Evolutionary conservation across 2,888 invertebrate species (phyloP), one percentile per base, ranked within the genome.

Genomic region (Monochamus alternatus): DNA sequence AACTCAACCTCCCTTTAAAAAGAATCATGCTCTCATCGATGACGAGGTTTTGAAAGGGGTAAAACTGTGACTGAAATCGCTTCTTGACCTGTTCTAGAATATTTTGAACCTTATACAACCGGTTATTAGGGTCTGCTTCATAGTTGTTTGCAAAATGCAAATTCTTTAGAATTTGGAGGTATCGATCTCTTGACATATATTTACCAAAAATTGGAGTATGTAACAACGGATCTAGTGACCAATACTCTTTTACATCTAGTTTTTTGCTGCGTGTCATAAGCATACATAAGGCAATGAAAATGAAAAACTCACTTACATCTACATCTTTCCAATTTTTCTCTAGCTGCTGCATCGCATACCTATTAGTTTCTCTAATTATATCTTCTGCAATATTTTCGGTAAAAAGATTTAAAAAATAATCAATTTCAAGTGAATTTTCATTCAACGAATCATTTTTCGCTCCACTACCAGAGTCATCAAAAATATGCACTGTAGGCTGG

Each of bases 1-100:
- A 83, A 22, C 69, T 52, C 38, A 84, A 64, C 14, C 78, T 58
- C 5, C 80, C 81, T 78, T 82, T 83, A 73, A 80, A 84, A 38
- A 82, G 63, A 12, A 84, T 22, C 22, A 22, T 22, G 22, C 22
- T 22, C 22, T 22, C 22, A 22, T 22, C 22, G 22, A 22, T 22
- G 44, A 76, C 78, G 44, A 84, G 43, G 55, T 75, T 78, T 73
- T 75, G n/a, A 65, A 76, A 76, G 8, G 74, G 76, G 58, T 73
- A 73, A 44, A 76, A 78, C 22, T 71, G 68, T 43, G 55, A 59
- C 30, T 22, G 22, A 22, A 22, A 22, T 22, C 22, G 22, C 22
- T 64, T 75, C 78, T 71, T 71, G 47, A 63, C 52, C 51, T 62
- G 12, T 47, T 71, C 62, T 32, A 63, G 63, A 38, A 71, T 63